Percentiles rank a stretch among this genome's conserved stretches.
phyloP scores from a whole-genome alignment of 2,797 vertebrate species.

The Alosa sapidissima region DNA sequence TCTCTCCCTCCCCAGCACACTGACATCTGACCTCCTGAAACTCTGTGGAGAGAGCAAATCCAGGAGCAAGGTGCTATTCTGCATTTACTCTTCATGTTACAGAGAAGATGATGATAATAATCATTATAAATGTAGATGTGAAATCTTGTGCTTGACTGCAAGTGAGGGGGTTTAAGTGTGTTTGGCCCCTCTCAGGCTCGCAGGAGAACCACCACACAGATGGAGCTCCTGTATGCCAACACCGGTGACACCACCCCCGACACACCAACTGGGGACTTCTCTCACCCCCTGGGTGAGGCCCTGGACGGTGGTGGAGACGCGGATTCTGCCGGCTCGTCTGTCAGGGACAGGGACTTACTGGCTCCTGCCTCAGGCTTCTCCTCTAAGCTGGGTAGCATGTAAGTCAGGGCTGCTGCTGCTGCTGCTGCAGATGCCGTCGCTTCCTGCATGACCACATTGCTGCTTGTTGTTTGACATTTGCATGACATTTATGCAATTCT shows the following conservation, averaged over 20 bases:
- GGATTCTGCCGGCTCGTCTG: constrained; percentile 77
- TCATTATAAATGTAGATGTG: not conserved
- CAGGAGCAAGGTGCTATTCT: constrained; percentile 85
- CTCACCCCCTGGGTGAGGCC: constrained; percentile 77
- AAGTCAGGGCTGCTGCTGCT: constrained; percentile 81
- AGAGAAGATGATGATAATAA: not conserved
- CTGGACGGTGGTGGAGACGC: constrained; percentile 73
- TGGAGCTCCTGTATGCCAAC: constrained; percentile 94
- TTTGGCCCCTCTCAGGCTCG: constrained; percentile 77
- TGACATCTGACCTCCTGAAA: constrained; percentile 92
- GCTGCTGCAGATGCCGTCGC: constrained; percentile 34
- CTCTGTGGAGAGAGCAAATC: constrained; percentile 91
- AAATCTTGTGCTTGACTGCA: not conserved
- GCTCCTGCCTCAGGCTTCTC: constrained; percentile 84
- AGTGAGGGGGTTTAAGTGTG: not conserved
- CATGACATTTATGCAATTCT: constrained; percentile 9
- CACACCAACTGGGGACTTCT: constrained; percentile 72
- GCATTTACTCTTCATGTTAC: not conserved
- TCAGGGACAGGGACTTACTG: constrained; percentile 85
- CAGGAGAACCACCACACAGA: constrained; percentile 93
- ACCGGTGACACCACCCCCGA: constrained; percentile 81
- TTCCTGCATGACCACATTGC: constrained; percentile 55
- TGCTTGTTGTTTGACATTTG: constrained; percentile 24
- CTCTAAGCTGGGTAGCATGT: constrained; percentile 96
- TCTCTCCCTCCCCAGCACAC: constrained; percentile 70